Percentiles rank a stretch among this genome's conserved stretches.
Evolutionary conservation across 23 tunicate species (phyloP).

Genomic region (Aplidium turbinatum): DNA sequence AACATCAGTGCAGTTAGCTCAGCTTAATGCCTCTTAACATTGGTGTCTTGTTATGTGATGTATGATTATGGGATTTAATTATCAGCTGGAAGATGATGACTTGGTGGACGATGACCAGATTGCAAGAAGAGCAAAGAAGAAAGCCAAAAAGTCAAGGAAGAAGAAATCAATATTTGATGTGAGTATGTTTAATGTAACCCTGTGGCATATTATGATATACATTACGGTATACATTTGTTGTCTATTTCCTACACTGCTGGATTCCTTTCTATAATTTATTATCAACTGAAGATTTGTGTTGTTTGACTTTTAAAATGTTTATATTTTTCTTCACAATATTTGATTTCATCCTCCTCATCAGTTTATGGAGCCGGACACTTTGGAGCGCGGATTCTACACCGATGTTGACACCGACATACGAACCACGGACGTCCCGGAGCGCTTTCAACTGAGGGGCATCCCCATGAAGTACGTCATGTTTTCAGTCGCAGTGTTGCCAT

Average conservation of each 20-base stretch:
- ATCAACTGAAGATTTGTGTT: background rate
- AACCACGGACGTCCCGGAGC: slow-evolving; percentile 83
- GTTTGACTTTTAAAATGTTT: background rate
- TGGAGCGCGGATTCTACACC: slow-evolving; percentile 84
- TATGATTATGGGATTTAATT: background rate
- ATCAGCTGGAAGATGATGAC: slow-evolving; percentile 35
- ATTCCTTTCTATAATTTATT: too few species aligned
- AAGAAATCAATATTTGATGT: slow-evolving; percentile 89
- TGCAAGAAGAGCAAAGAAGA: slow-evolving; percentile 68
- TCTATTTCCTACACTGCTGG: too few species aligned
- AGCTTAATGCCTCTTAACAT: too few species aligned
- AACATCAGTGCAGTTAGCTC: too few species aligned
- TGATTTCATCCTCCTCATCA: too few species aligned
- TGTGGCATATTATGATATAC: too few species aligned
- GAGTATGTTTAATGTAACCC: slow-evolving; percentile 12
- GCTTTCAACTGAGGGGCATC: slow-evolving; percentile 87
- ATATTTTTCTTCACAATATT: too few species aligned
- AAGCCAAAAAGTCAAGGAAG: slow-evolving; percentile 66
- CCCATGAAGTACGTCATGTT: slow-evolving; percentile 73
- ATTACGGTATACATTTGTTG: too few species aligned
- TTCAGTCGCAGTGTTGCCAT: too few species aligned
- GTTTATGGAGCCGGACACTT: slow-evolving; percentile 94
- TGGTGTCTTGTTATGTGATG: too few species aligned
- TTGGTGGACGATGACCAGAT: slow-evolving; percentile 38
- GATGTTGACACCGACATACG: slow-evolving; percentile 84